Conservation (phyloP, 2,113 vertebrate species). For the Elephas maximus region DNA sequence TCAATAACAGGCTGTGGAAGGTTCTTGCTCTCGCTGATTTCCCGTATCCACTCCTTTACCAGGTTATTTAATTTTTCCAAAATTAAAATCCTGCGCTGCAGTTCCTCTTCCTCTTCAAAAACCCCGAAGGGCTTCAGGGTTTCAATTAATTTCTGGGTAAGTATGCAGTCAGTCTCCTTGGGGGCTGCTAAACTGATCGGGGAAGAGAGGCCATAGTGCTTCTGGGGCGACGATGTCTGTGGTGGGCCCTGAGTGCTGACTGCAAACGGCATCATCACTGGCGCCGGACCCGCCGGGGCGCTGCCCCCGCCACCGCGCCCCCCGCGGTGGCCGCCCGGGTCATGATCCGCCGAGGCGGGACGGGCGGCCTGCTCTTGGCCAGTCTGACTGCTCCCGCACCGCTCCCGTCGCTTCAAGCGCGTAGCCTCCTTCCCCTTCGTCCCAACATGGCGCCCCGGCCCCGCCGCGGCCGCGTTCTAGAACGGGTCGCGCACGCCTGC, state of each 20-base stretch:
- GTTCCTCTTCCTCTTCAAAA: constrained; percentile 94
- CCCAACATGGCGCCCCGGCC: constrained; percentile 79
- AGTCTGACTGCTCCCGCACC: constrained; percentile 44
- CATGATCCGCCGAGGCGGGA: constrained; percentile 72
- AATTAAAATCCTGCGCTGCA: constrained; percentile 94
- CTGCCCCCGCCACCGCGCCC: constrained; percentile 53
- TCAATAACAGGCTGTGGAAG: constrained; percentile 91
- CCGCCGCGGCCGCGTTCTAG: not conserved
- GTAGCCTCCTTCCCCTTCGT: constrained; percentile 25
- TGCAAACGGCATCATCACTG: constrained; percentile 84
- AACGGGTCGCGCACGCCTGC: constrained; percentile 44
- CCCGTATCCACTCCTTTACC: constrained; percentile 94
- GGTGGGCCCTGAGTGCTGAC: constrained; percentile 89
- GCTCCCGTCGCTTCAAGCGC: constrained; percentile 68
- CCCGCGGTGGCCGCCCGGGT: constrained; percentile 54
- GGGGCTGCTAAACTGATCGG: constrained; percentile 93
- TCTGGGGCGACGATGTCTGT: constrained; percentile 86
- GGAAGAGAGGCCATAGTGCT: constrained; percentile 92
- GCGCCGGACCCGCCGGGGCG: constrained; percentile 52
- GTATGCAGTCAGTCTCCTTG: constrained; percentile 91
- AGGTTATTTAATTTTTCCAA: constrained; percentile 93
- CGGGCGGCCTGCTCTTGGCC: constrained; percentile 65
- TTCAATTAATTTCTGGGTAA: constrained; percentile 92
- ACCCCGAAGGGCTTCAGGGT: constrained; percentile 92
- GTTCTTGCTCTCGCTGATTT: constrained; percentile 93